Evolutionary conservation across 2,113 vertebrate genomes (phyloP), one percentile per base, ranked within the genome.

Genomic region (Phyllopteryx taeniolatus): DNA sequence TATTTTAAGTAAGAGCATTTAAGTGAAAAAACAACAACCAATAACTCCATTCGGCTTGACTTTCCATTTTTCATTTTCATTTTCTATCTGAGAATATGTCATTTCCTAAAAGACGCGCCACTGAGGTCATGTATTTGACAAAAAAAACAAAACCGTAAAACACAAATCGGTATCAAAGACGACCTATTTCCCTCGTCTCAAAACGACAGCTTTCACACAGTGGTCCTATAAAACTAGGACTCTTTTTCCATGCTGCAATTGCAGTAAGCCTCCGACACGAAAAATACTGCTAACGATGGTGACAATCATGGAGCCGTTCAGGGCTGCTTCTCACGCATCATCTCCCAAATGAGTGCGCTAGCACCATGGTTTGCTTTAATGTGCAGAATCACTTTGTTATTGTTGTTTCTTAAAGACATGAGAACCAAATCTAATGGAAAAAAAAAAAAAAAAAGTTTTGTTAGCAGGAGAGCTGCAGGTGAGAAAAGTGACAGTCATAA

Each of bases 181-280:
- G 56, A 59, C 14, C 7, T 17, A 17, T 61, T 65, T 14, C 63
- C 42, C 43, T n/a, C n/a, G 5, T 46, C 42, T 22, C 11, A 44
- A 4, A 27, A 46, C 22, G 44, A 22, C 64, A 31, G 14, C 13
- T 13, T 47, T 15, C 15, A 17, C 20, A 47, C 44, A 7, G 22
- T 47, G 64, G 64, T 66, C 44, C 64, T 66, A 66, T 66, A 66
- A 66, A 66, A 66, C 64, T 66, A 66, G 64, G 39, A 66, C 44
- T 46, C 43, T 8, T 66, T 47, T 47, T 66, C 64, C 47, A 47
- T 8, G 44, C 64, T 9, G 64, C 8, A n/a, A 66, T 47, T 66
- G 43, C 43, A 12, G 22, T 66, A 15, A 47, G 12, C 22, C 12
- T 66, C 14, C 9, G 14, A 66, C 64, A 35, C 15, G 44, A 27